A percentile compares a stretch with the other conserved stretches of the same genome.
These are phyloP conservation scores for Mionectes macconnelli DNA, from an alignment of 2,113 vertebrate species.

Conservation along the genomic window DNA sequence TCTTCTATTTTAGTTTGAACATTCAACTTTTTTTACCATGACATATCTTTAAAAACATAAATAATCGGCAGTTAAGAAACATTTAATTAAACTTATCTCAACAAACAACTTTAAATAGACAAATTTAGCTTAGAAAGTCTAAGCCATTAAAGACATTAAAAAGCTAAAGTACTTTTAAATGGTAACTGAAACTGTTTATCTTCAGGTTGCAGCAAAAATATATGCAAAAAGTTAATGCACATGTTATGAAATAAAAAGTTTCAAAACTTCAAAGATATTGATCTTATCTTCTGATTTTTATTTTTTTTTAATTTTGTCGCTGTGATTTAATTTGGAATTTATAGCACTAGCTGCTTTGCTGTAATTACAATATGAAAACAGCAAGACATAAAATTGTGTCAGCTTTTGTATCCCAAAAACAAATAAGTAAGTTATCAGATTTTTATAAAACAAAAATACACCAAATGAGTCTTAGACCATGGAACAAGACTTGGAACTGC, in stretches of 20 bases:
- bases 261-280: background rate
- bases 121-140: background rate
- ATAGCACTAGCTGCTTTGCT: background rate
- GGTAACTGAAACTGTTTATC: background rate
- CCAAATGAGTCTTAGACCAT: background rate
- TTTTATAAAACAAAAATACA: background rate
- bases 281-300: background rate
- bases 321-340: background rate
- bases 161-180: background rate
- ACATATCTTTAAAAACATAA: background rate
- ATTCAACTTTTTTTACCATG: background rate
- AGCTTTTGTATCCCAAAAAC: background rate
- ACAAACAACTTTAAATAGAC: background rate
- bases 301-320: background rate
- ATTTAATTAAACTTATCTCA: background rate
- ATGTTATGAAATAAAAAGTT: background rate
- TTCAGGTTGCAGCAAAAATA: background rate
- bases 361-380: background rate
- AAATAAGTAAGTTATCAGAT: background rate
- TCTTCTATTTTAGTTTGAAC: background rate
- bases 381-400: background rate
- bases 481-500: background rate
- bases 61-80: background rate
- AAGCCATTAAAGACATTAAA: background rate
- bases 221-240: background rate